Evolutionary conservation across 1,140 invertebrate genomes (phyloP), one percentile per base, ranked within the genome.

Genomic region (Hydropsyche tenuis): DNA sequence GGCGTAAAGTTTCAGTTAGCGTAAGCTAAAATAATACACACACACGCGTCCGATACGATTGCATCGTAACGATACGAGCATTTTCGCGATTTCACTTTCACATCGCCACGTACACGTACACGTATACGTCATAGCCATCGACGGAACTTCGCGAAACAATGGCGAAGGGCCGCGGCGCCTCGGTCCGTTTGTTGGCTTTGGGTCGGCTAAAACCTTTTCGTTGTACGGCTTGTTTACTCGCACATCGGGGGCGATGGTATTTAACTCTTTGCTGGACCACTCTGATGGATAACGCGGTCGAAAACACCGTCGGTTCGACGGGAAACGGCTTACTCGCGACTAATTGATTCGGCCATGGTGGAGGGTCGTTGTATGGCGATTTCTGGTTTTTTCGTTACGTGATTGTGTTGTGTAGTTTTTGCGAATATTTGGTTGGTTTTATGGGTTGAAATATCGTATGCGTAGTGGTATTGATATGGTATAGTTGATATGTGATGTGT

Each of bases 131-230:
- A 46, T n/a, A 46, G 16, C 45, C 18, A 46, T 12, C 11, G 45
- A 46, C 2, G 45, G 16, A 12, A 12, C 11, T 25, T 22, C 22
- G 23, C 22, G 11, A 20, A 23, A 60, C 56, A 25, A 20, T 23
- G 23, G 23, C 56, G 18, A 9, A 25, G 18, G 20, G 18, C 18
- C 18, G 14, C 18, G 2, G 18, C n/a, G 18, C 18, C 18, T 22
- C 18, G 2, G 18, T 27, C 14, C 56, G 56, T 25, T 60, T 60
- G 56, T 53, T 53, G 51, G 16, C 22, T 53, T 53, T 53, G n/a
- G 51, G 51, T 25, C 63, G 65, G 45, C 65, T 68, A 68, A 68
- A 68, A 68, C 65, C 65, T 48, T 68, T 68, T 68, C 65, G 65
- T 12, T 68, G 65, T 68, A 68, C 20, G 20, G 16, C 65, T 43